Percentiles rank a stretch among this genome's conserved stretches.
phyloP scores from a whole-genome alignment of 1,140 invertebrate genomes.

The Hycleus phaleratus region DNA sequence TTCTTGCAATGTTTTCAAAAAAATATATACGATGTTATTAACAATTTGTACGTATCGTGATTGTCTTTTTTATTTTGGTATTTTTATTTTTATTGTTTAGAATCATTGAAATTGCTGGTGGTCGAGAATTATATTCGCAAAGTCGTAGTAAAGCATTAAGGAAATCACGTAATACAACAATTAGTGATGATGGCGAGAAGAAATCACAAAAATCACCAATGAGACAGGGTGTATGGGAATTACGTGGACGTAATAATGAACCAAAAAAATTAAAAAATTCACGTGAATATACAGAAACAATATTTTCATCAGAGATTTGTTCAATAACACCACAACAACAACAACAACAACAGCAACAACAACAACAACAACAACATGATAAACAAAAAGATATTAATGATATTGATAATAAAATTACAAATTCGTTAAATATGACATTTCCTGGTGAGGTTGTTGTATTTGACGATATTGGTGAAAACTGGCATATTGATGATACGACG shows the following conservation, averaged over 20 bases:
- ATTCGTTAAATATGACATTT: slow-evolving; percentile 39
- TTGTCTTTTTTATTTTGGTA: background rate
- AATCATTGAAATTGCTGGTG: slow-evolving; percentile 83
- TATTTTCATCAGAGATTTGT: slow-evolving; percentile 56
- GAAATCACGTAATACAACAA: slow-evolving; percentile 55
- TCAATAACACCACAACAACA: slow-evolving; percentile 42
- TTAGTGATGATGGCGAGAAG: slow-evolving; percentile 45
- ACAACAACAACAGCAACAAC: too few species aligned
- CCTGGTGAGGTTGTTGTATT: slow-evolving; percentile 69
- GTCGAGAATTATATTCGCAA: slow-evolving; percentile 76
- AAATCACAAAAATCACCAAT: slow-evolving; percentile 51
- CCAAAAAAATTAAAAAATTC: slow-evolving; percentile 44
- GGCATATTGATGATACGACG: slow-evolving; percentile 45
- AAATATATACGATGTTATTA: too few species aligned
- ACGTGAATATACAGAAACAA: slow-evolving; percentile 54
- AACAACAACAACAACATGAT: slow-evolving; percentile 10
- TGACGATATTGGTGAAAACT: slow-evolving; percentile 72
- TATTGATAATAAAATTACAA: slow-evolving; percentile 25
- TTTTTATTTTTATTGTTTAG: slow-evolving; percentile 44
- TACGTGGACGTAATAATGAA: slow-evolving; percentile 50
- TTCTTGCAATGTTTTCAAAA: background rate
- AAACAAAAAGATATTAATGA: slow-evolving; percentile 20
- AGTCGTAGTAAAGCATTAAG: slow-evolving; percentile 70
- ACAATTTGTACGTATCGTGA: too few species aligned
- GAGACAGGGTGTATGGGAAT: slow-evolving; percentile 54